These are phyloP conservation scores for Etheostoma spectabile DNA, from an alignment of 2,113 vertebrate species.

Conservation along the genomic window DNA sequence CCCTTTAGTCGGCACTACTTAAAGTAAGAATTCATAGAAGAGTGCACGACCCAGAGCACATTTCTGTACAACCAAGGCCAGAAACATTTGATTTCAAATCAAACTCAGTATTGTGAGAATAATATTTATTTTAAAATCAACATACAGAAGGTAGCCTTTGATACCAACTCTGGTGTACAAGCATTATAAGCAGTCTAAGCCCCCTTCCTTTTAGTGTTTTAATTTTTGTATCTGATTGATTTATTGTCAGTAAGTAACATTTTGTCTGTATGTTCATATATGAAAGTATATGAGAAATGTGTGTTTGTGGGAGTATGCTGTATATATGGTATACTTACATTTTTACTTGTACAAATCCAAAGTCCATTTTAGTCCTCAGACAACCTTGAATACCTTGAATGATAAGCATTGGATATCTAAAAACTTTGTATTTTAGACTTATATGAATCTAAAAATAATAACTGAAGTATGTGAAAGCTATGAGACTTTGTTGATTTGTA, in stretches of 20 bases:
- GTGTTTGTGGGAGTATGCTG: conserved; percentile 80
- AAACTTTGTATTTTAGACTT: not conserved
- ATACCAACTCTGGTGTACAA: conserved; percentile 62
- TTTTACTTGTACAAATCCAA: conserved; percentile 76
- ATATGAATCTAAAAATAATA: not conserved
- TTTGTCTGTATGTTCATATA: conserved; percentile 88
- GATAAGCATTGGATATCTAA: not conserved
- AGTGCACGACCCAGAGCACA: not conserved
- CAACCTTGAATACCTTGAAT: not conserved
- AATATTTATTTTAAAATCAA: not conserved
- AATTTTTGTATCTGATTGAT: conserved; percentile 44
- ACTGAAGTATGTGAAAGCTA: not conserved
- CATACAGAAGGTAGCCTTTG: conserved; percentile 45
- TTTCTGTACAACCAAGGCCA: not conserved
- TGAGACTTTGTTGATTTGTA: conserved; percentile 79
- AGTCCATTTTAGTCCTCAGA: conserved; percentile 38
- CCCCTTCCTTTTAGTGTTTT: conserved; percentile 46
- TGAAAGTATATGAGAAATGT: conserved; percentile 78
- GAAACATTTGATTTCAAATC: not conserved
- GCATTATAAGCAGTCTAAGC: conserved; percentile 61
- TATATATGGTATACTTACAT: conserved; percentile 64
- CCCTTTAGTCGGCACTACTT: not conserved
- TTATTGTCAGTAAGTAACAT: conserved; percentile 80
- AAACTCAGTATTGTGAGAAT: not conserved
- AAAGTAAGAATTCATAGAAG: not conserved